A percentile compares a stretch with the other conserved stretches of the same genome.
Conservation (phyloP, 1,140 invertebrate species). For the Piezodorus guildinii region DNA sequence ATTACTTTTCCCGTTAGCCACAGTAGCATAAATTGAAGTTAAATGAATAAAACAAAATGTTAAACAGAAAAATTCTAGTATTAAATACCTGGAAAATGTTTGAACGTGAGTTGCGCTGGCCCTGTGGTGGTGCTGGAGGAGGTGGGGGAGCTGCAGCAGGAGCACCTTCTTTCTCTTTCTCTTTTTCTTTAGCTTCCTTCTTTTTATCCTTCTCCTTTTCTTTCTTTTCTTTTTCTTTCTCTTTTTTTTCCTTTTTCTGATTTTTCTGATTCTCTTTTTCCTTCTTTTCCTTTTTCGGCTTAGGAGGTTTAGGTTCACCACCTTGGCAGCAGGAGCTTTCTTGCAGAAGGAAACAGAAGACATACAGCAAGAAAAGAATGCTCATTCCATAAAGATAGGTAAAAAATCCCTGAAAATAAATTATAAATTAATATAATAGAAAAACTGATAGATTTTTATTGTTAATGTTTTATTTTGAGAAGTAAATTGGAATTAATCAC, state of each 20-base stretch:
- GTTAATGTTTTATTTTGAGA: no score
- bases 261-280: slow-evolving; percentile 40
- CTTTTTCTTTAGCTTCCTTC: slow-evolving; percentile 25
- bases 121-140: slow-evolving; percentile 21
- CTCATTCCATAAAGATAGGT: slow-evolving; percentile 91
- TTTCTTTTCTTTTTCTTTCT: slow-evolving; percentile 28
- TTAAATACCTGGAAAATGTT: slow-evolving; percentile 30
- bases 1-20: no score
- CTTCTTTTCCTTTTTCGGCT: slow-evolving; percentile 44
- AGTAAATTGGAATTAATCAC: no score
- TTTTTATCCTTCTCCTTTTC: slow-evolving; percentile 27
- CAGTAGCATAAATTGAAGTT: no score
- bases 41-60: no score
- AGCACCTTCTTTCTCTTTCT: slow-evolving; percentile 15
- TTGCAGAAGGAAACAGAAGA: slow-evolving; percentile 91
- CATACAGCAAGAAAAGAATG: slow-evolving; percentile 89
- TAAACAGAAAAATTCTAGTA: neutral
- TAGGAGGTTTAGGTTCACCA: slow-evolving; percentile 55
- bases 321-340: slow-evolving; percentile 71
- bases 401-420: slow-evolving; percentile 74
- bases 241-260: slow-evolving; percentile 30
- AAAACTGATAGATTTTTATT: no score
- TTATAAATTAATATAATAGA: neutral
- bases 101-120: slow-evolving; percentile 25
- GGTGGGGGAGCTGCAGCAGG: slow-evolving; percentile 19